A percentile compares a stretch with the other conserved stretches of the same genome.
Evolutionary conservation across 1,140 invertebrate species (phyloP).

Genomic region (Galleria mellonella): DNA sequence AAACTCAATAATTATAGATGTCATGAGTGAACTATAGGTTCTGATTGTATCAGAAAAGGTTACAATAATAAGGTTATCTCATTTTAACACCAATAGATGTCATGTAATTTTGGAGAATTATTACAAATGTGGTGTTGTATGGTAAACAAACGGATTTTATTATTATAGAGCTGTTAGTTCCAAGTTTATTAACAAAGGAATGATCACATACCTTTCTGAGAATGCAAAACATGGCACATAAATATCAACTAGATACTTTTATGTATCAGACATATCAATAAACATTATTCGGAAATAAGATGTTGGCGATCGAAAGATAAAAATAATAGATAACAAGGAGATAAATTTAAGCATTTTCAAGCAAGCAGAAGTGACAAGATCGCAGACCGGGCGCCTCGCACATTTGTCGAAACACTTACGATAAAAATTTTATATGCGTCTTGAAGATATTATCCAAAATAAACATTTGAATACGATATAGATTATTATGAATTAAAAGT

Average conservation of each 20-base stretch:
- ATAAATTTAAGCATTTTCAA: conserved; percentile 49
- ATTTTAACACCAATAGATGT: background rate
- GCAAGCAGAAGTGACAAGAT: conserved; percentile 22
- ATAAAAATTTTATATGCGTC: background rate
- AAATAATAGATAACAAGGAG: conserved; percentile 52
- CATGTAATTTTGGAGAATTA: too few relatives aligned
- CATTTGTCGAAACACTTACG: conserved; percentile 19
- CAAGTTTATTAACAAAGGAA: conserved; percentile 18
- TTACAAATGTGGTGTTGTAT: conserved; percentile 18
- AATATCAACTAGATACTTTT: conserved; percentile 5
- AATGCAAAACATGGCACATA: conserved; percentile 54
- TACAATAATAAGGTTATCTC: conserved; percentile 27
- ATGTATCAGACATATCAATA: conserved; percentile 11
- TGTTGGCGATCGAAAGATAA: conserved; percentile 53
- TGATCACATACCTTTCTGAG: conserved; percentile 50
- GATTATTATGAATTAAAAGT: conserved; percentile 13
- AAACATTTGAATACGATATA: background rate
- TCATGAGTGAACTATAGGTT: background rate
- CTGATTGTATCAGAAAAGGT: conserved; percentile 10
- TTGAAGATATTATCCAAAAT: background rate
- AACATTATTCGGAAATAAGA: conserved; percentile 40
- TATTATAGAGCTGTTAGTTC: too few relatives aligned
- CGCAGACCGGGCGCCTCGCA: conserved; percentile 31
- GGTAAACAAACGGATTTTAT: conserved; percentile 1
- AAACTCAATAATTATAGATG: too few relatives aligned